A percentile compares a stretch with the other conserved stretches of the same genome.
phyloP scores from a whole-genome alignment of 2,113 vertebrate genomes.

The Catharus bicknelli region DNA sequence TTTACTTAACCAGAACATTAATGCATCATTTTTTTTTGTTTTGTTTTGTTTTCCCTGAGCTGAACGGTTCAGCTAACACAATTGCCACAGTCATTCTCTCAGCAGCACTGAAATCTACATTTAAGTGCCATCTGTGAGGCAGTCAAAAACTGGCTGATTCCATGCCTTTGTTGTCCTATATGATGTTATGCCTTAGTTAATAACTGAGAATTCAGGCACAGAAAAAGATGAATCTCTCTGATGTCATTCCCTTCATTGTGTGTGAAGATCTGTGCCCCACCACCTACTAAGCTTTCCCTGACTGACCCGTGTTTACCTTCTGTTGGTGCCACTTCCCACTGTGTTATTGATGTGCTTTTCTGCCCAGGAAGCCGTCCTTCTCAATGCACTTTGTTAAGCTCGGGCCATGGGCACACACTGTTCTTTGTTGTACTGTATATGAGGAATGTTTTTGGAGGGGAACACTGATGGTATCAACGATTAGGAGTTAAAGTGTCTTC shows the following conservation, averaged over 20 bases:
- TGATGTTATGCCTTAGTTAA: conserved; percentile 73
- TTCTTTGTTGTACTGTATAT: conserved; percentile 65
- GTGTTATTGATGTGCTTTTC: conserved; percentile 82
- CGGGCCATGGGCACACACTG: conserved; percentile 54
- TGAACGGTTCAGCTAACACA: conserved; percentile 47
- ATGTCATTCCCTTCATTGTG: conserved; percentile 70
- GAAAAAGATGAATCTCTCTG: conserved; percentile 61
- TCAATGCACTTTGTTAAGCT: conserved; percentile 65
- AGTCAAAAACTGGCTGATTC: conserved; percentile 65
- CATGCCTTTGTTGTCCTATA: conserved; percentile 54
- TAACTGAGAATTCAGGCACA: conserved; percentile 55
- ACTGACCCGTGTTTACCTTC: conserved; percentile 78
- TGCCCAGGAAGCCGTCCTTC: conserved; percentile 66
- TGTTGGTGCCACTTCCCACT: conserved; percentile 80
- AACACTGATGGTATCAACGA: not conserved
- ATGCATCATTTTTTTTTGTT: not conserved
- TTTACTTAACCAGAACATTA: conserved; percentile 43
- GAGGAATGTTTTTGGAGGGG: conserved; percentile 43
- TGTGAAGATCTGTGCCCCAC: conserved; percentile 52
- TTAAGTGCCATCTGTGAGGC: conserved; percentile 77
- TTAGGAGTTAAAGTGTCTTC: conserved; percentile 17
- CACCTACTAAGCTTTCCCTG: conserved; percentile 67
- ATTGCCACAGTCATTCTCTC: conserved; percentile 51
- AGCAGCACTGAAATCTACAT: conserved; percentile 53
- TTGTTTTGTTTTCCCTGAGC: not conserved